Evolutionary conservation across 2,113 vertebrate genomes (phyloP), one percentile per base, ranked within the genome.

Genomic region (Haemorhous mexicanus): DNA sequence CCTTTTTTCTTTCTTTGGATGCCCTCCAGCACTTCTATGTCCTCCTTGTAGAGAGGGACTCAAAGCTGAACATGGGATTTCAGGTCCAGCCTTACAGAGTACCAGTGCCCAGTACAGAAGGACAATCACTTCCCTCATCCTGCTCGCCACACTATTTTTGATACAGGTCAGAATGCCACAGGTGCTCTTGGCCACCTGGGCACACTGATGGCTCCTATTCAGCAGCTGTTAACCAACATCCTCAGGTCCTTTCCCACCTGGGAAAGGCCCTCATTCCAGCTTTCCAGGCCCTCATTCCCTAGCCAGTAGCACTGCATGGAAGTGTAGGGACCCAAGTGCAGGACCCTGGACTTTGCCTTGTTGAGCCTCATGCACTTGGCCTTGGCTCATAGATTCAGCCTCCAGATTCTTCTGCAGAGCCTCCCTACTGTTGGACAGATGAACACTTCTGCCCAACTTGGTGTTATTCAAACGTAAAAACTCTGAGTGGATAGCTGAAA

Each of bases 401-500:
- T 55, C 47, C 68, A 49, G 32, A 68, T 56, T 28, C 55, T 55
- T 44, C 62, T 79, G n/a, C 16, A 73, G 30, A 73, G 9, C 16
- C 33, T 79, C 53, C 22, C 49, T 20, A 1, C 43, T 37, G 23
- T 56, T 17, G 10, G 24, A 33, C 37, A 50, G 37, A 75, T 44
- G 33, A 63, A 63, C 55, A 39, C 37, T 76, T 68, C 55, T 61
- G 49, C 49, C 23, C 76, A 92, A 5, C 63, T 76, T n/a, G 23
- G 21, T 69, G 63, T 86, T 77, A 63, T 91, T 96, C 90, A 89
- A 91, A 95, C 4, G 49, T 92, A 96, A 95, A 95, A 73, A 79
- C 50, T 87, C 92, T 80, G 85, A 70, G 27, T 87, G 44, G 49
- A 64, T 95, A 92, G 70, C 49, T 88, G 82, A 92, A 55, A 87